Conservation (phyloP, 2,888 invertebrate species). For the Leucoptera coffeella region DNA sequence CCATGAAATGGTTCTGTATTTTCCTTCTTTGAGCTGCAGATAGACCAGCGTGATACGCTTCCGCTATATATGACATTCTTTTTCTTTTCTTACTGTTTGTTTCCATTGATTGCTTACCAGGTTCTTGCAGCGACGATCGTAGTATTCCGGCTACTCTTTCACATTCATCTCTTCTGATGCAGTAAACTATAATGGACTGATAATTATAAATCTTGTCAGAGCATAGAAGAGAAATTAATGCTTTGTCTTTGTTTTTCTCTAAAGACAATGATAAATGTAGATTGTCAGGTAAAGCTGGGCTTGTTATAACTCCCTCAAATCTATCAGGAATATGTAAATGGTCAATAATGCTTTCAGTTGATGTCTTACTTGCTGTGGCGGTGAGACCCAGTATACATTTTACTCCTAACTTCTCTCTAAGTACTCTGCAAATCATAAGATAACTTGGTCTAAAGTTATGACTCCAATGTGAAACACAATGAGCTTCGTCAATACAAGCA, state of each 20-base stretch:
- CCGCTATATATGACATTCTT: conserved; percentile 63
- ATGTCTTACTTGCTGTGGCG: conserved; percentile 86
- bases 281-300: conserved; percentile 76
- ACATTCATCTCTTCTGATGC: conserved; percentile 88
- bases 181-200: conserved; percentile 87
- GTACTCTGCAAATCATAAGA: conserved; percentile 73
- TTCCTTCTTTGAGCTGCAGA: conserved; percentile 71
- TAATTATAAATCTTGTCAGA: conserved; percentile 62
- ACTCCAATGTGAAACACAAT: conserved; percentile 98
- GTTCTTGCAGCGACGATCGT: conserved; percentile 67
- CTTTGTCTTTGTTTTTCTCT: conserved; percentile 74
- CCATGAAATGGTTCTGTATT: conserved; percentile 87
- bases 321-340: conserved; percentile 71
- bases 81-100: conserved; percentile 45
- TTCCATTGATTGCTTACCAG: conserved; percentile 29
- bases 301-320: conserved; percentile 67
- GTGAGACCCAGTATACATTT: conserved; percentile 90
- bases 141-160: conserved; percentile 75
- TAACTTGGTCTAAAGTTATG: conserved; percentile 95
- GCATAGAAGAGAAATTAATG: conserved; percentile 64
- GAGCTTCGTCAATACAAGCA: conserved; percentile 96
- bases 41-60: conserved; percentile 93
- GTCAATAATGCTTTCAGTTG: conserved; percentile 64
- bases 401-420: conserved; percentile 78
- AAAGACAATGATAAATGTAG: conserved; percentile 75